Conservation (phyloP, 2,888 invertebrate species). For the Cerceris rybyensis region DNA sequence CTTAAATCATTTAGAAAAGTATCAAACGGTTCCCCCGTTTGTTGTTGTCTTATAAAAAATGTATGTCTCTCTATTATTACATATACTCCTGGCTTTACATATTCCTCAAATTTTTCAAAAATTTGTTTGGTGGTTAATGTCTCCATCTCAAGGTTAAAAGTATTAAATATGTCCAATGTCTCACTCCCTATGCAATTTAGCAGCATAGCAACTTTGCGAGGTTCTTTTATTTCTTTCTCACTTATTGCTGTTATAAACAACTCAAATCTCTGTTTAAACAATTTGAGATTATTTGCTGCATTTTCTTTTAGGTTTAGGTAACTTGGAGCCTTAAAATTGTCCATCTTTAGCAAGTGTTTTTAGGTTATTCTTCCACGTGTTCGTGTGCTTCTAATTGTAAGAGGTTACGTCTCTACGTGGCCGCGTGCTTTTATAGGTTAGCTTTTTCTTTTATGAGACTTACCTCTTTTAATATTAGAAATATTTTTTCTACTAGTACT, state of each 20-base stretch:
- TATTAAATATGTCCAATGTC: not conserved
- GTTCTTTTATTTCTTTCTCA: not conserved
- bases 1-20: slow-evolving; percentile 55
- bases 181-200: not conserved
- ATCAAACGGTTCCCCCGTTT: slow-evolving; percentile 52
- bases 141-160: not conserved
- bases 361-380: not conserved
- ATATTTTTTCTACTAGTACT: not conserved
- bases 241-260: not conserved
- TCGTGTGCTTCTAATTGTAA: too few relatives aligned
- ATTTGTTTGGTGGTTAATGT: not conserved
- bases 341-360: not conserved
- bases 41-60: slow-evolving; percentile 44
- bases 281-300: not conserved
- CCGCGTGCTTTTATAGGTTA: too few relatives aligned
- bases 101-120: not conserved
- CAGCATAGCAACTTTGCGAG: not conserved
- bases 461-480: not conserved
- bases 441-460: not conserved
- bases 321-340: not conserved
- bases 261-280: not conserved
- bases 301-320: not conserved
- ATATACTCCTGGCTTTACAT: slow-evolving; percentile 25
- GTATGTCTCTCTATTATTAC: slow-evolving; percentile 39
- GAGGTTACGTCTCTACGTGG: too few relatives aligned